Evolutionary conservation across 1,140 invertebrate species (phyloP).

Genomic region (Drusus annulatus): DNA sequence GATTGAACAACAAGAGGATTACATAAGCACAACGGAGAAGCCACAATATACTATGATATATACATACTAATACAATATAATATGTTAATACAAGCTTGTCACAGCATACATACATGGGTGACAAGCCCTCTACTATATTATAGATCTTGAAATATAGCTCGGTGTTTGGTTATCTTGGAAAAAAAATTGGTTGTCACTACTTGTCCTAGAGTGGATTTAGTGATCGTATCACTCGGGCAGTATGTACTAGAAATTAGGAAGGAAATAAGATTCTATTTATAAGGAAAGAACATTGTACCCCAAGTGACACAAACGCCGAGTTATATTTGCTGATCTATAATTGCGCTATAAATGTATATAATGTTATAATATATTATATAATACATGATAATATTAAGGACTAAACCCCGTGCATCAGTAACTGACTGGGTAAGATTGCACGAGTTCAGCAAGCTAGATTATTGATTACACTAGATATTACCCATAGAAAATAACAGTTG

Average conservation of each 20-base stretch:
- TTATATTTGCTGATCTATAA: neutral
- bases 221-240: too few species aligned
- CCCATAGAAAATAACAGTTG: slow-evolving; percentile 34
- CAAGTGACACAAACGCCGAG: too few species aligned
- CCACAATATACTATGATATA: slow-evolving; percentile 14
- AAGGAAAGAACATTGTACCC: too few species aligned
- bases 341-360: neutral
- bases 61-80: neutral
- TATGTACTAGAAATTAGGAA: too few species aligned
- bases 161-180: too few species aligned
- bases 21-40: slow-evolving; percentile 32
- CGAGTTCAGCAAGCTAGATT: slow-evolving; percentile 32
- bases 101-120: neutral
- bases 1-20: slow-evolving; percentile 18
- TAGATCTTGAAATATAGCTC: too few species aligned
- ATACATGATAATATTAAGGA: neutral
- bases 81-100: slow-evolving; percentile 1
- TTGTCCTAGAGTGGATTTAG: too few species aligned
- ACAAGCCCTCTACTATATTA: slow-evolving; percentile 14
- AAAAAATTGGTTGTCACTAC: too few species aligned
- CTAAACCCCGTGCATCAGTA: neutral
- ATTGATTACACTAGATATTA: slow-evolving; percentile 42
- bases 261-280: too few species aligned
- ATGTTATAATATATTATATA: slow-evolving; percentile 12
- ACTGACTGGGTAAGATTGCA: slow-evolving; percentile 21